Evolutionary conservation across 2,888 invertebrate species (phyloP).

Genomic region (Drosophila lutescens): DNA sequence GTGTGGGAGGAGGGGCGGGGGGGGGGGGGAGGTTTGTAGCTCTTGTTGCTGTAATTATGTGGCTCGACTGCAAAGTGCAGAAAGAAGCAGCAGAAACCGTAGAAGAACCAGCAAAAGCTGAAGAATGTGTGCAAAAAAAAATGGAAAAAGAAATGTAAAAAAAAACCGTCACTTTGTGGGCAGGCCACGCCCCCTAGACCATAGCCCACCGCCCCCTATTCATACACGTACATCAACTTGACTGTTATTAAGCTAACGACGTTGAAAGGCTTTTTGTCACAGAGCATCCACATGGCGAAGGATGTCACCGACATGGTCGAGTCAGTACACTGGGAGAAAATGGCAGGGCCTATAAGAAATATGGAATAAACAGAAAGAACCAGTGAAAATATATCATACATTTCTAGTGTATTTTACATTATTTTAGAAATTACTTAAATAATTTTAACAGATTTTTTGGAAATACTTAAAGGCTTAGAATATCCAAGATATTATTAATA

Average conservation of each 20-base stretch:
- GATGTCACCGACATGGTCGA: background rate
- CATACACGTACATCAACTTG: slow-evolving; percentile 50
- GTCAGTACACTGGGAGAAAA: background rate
- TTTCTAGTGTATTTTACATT: too few relatives aligned
- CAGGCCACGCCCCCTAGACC: slow-evolving; percentile 21
- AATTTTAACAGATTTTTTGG: too few relatives aligned
- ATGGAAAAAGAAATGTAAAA: too few relatives aligned
- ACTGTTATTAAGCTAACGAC: slow-evolving; percentile 78
- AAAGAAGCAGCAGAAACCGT: slow-evolving; percentile 19
- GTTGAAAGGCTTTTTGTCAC: slow-evolving; percentile 70
- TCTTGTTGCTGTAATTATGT: slow-evolving; percentile 71
- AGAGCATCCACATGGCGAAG: slow-evolving; percentile 38
- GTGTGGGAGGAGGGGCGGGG: too few relatives aligned
- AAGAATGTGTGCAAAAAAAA: slow-evolving; percentile 17
- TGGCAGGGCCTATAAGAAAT: too few relatives aligned
- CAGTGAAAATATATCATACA: too few relatives aligned
- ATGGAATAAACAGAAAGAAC: too few relatives aligned
- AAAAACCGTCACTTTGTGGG: slow-evolving; percentile 3
- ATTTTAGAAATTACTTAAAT: too few relatives aligned
- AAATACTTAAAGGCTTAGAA: too few relatives aligned
- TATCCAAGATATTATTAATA: too few relatives aligned
- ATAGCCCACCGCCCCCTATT: background rate
- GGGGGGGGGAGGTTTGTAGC: background rate
- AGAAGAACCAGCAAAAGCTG: slow-evolving; percentile 4
- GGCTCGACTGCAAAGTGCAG: slow-evolving; percentile 52